Conservation (phyloP, 53 echinoderm and acorn worm species). For the Luidia sarsii region DNA sequence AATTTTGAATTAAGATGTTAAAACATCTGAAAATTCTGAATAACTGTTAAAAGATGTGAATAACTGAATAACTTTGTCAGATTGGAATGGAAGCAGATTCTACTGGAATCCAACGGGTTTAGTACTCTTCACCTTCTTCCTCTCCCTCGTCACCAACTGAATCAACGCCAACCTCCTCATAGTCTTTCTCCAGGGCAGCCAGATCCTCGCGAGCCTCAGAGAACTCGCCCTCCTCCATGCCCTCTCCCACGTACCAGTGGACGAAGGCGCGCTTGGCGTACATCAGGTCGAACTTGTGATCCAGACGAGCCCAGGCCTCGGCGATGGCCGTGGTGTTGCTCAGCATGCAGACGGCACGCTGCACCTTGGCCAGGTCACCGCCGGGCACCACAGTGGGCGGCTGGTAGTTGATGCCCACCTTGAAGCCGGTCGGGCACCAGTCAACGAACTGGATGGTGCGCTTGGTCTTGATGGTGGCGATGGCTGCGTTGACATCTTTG, state of each 20-base stretch:
- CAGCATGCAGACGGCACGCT: conserved; percentile 91
- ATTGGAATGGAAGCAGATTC: too few species aligned
- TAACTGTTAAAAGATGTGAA: too few species aligned
- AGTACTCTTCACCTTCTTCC: too few species aligned
- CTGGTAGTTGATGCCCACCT: conserved; percentile 90
- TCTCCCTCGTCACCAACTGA: too few species aligned
- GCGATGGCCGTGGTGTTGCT: conserved; percentile 93
- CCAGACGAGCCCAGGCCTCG: conserved; percentile 86
- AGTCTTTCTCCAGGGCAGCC: conserved; percentile 93
- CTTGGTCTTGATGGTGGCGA: conserved; percentile 84
- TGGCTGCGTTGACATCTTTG: conserved; percentile 90
- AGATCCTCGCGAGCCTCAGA: conserved; percentile 96
- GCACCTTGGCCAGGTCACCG: conserved; percentile 89
- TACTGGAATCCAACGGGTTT: too few species aligned
- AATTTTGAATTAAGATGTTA: too few species aligned
- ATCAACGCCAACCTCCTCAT: conserved; percentile 78
- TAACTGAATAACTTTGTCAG: too few species aligned
- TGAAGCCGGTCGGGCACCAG: conserved; percentile 92
- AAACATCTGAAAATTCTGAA: too few species aligned
- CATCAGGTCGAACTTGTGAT: conserved; percentile 89
- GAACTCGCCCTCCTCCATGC: conserved; percentile 98
- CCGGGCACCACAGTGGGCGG: conserved; percentile 83
- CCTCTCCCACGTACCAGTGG: conserved; percentile 97
- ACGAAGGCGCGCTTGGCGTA: conserved; percentile 98
- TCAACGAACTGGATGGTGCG: conserved; percentile 89